phyloP scores from a whole-genome alignment of 2,113 vertebrate genomes.

The Lathamus discolor region DNA sequence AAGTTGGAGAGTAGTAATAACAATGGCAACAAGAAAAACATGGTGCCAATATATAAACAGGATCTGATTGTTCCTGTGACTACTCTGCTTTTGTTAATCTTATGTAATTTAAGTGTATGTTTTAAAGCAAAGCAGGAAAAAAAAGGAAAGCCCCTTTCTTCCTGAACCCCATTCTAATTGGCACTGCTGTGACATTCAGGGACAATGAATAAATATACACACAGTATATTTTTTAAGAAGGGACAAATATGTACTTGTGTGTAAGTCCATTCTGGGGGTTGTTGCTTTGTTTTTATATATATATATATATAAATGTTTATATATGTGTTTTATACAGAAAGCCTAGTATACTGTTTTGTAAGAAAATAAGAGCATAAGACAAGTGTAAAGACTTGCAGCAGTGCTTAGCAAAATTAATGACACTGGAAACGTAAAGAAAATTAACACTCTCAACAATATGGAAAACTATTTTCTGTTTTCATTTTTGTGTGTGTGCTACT shows the following conservation, averaged over 20 bases:
- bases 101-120: background rate
- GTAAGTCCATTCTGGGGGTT: background rate
- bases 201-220: background rate
- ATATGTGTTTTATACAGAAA: constrained; percentile 63
- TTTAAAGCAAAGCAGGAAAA: background rate
- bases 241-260: background rate
- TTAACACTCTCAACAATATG: background rate
- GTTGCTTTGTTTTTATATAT: constrained; percentile 15
- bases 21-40: rapidly evolving
- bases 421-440: constrained; percentile 21
- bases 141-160: background rate
- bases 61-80: background rate
- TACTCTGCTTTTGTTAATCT: background rate
- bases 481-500: background rate
- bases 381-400: constrained; percentile 5
- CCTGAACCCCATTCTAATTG: background rate
- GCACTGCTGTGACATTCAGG: constrained; percentile 16
- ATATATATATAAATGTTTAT: constrained; percentile 59
- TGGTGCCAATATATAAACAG: background rate
- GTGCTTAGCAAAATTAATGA: constrained; percentile 15
- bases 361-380: constrained; percentile 27
- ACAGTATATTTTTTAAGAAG: background rate
- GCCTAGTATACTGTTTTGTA: constrained; percentile 56
- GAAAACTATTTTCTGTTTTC: constrained; percentile 13
- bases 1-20: background rate